A percentile compares a stretch with the other conserved stretches of the same genome.
phyloP scores from a whole-genome alignment of 2,797 vertebrate species.

The Falco naumanni region DNA sequence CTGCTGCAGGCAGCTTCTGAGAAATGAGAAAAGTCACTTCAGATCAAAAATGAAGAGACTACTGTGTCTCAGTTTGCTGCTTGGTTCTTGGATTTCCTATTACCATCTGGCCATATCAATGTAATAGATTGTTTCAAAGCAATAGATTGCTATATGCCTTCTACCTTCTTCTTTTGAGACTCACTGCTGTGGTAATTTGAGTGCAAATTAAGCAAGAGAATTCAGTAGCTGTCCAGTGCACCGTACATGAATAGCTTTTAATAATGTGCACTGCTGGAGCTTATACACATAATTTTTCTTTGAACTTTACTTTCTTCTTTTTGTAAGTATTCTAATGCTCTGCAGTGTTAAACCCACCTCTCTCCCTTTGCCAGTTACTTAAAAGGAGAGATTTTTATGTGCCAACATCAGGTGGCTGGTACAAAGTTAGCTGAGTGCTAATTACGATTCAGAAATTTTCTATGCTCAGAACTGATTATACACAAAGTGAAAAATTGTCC shows the following conservation, averaged over 20 bases:
- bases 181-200: neutral
- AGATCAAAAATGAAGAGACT: neutral
- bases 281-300: conserved; percentile 47
- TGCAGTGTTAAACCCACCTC: neutral
- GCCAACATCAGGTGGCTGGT: neutral
- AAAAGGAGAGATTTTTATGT: conserved; percentile 54
- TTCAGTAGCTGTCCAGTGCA: neutral
- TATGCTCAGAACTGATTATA: neutral
- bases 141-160: neutral
- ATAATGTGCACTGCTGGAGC: conserved; percentile 28
- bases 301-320: conserved; percentile 53
- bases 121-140: neutral
- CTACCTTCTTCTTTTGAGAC: neutral
- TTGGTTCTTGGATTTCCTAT: neutral
- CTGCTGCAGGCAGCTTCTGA: neutral
- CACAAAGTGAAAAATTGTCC: neutral
- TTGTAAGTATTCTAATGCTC: conserved; percentile 34
- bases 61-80: neutral
- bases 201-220: neutral
- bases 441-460: neutral
- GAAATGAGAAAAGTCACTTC: neutral
- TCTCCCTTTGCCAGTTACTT: conserved; percentile 36
- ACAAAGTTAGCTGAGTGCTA: conserved; percentile 4
- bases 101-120: neutral
- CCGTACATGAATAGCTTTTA: conserved; percentile 41